Base-by-base conservation (phyloP, 2,113 vertebrate species). In the Siniperca chuatsi region DNA sequence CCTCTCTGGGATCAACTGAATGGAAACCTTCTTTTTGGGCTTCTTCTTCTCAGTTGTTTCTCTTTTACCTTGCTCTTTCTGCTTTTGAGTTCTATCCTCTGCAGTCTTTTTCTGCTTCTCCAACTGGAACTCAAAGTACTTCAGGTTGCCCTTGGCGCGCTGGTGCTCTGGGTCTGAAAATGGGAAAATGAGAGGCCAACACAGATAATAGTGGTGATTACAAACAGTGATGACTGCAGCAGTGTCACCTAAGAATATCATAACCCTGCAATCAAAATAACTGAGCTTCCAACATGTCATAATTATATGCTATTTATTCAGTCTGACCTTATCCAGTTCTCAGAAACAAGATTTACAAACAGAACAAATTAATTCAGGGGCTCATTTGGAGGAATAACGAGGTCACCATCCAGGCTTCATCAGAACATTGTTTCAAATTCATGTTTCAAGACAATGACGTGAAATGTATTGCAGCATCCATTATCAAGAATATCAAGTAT, bases 121-220 rank as follows among this genome's bases (percentile, higher is more conserved):
- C 95, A 99, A 93, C 93, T 99, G 98, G 89, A 97, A 98, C 77
- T 99, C 97, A 90, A 99, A 99, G 85, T 99, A 99, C 74, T 97
- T 98, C 93, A 98, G 91, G 89, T 99, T 99, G 74, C 98, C 97
- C 0, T 97, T 98, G 92, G 97, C 98, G 42, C 98, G 97, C 83
- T 98, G 97, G 92, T 99, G 98, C 54, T 97, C 97, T 35, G 98
- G 97, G 93, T 99, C 98, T 99, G 79, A 3, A 62, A 57, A 82
- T 75, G 35, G 35, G 20, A 57, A 67, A 72, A 72, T 33, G 42
- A 62, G 10, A 67, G 9, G 57, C 21, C 92, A 92, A 95, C 33
- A 81, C 10, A 83, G 54, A 82, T 57, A 29, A 78, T 6, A 42
- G 20, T 10, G 66, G 12, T 18, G 35, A 81, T 33, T 64, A 85